phyloP scores from a whole-genome alignment of 1,140 invertebrate species.

The Leptinotarsa lineolata region DNA sequence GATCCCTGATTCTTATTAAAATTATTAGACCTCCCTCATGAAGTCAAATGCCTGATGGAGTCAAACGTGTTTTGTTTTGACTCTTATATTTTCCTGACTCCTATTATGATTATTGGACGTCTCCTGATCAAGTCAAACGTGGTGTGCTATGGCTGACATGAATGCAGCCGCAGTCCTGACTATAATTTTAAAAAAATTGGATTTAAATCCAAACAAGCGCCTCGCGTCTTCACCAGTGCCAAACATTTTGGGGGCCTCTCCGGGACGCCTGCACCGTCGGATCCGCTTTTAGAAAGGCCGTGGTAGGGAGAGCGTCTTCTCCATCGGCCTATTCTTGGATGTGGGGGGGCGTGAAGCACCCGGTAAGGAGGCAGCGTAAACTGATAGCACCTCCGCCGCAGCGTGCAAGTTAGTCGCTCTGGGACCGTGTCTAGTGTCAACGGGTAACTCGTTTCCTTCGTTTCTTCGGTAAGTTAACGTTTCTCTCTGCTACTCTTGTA shows the following conservation, averaged over 20 bases:
- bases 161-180: too few relatives aligned
- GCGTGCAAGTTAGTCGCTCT: conserved; percentile 51
- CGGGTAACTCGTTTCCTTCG: conserved; percentile 38
- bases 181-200: too few relatives aligned
- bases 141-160: too few relatives aligned
- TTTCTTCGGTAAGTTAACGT: conserved; percentile 41
- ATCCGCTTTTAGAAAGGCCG: conserved; percentile 10
- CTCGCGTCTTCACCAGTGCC: background rate
- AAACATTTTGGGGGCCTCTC: conserved; percentile 44
- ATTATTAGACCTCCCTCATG: too few relatives aligned
- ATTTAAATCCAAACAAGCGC: too few relatives aligned
- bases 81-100: too few relatives aligned
- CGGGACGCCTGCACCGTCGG: background rate
- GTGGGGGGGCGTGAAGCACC: conserved; percentile 41
- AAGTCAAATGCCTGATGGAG: too few relatives aligned
- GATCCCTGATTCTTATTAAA: too few relatives aligned
- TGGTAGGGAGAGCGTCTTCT: conserved; percentile 20
- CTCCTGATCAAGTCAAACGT: too few relatives aligned
- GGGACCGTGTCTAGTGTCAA: conserved; percentile 49
- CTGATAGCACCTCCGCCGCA: conserved; percentile 51
- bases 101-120: too few relatives aligned
- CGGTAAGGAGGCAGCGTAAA: conserved; percentile 54
- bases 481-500: background rate
- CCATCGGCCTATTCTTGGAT: conserved; percentile 41
- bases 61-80: too few relatives aligned